phyloP scores from a whole-genome alignment of 2,888 invertebrate species.

The Meloe dianella region DNA sequence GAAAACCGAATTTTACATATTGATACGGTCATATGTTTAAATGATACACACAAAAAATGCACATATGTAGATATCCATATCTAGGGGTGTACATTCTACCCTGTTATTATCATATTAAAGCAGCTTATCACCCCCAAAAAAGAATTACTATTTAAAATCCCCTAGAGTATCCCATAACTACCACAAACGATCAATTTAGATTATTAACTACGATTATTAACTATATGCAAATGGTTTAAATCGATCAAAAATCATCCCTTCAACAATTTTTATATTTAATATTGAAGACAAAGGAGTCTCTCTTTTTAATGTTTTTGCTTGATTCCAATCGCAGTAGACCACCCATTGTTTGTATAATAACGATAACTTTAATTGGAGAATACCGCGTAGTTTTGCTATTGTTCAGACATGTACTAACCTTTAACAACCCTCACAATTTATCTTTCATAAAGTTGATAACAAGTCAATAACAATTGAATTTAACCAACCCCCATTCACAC shows the following conservation, averaged over 20 bases:
- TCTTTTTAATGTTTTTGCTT: conserved; percentile 12
- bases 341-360: conserved; percentile 31
- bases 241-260: not conserved
- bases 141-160: conserved; percentile 15
- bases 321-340: conserved; percentile 32
- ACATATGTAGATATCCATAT: conserved; percentile 25
- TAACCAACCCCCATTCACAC: conserved; percentile 28
- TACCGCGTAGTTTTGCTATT: conserved; percentile 31
- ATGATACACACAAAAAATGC: conserved; percentile 15
- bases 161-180: conserved; percentile 8
- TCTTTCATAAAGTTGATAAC: conserved; percentile 8
- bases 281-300: conserved; percentile 21
- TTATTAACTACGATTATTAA: conserved; percentile 13
- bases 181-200: conserved; percentile 11
- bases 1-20: conserved; percentile 11
- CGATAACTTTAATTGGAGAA: conserved; percentile 30
- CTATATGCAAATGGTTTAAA: conserved; percentile 8
- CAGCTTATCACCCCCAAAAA: conserved; percentile 26
- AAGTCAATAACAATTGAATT: conserved; percentile 25
- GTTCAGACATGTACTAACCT: conserved; percentile 32
- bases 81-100: conserved; percentile 16
- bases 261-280: not conserved
- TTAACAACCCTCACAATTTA: conserved; percentile 18
- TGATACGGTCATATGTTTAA: conserved; percentile 9
- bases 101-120: conserved; percentile 27